phyloP scores from a whole-genome alignment of 2,797 vertebrate genomes.

The Hydrolagus colliei region DNA sequence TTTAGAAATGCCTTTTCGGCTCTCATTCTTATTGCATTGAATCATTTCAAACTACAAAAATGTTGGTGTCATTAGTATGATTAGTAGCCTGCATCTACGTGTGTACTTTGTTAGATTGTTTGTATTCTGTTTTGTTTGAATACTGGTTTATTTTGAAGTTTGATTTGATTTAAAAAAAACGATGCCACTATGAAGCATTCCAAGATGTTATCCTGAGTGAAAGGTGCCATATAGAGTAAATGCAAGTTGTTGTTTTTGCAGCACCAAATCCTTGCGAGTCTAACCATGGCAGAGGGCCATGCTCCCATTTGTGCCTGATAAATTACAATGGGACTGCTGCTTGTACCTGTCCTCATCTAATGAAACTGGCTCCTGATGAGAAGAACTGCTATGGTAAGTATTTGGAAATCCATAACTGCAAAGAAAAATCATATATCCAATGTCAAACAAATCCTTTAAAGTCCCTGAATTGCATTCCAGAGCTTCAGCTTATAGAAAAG shows the following conservation, averaged over 20 bases:
- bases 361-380: conserved; percentile 82
- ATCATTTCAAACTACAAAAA: background rate
- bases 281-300: conserved; percentile 80
- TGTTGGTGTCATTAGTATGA: background rate
- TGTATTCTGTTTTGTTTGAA: background rate
- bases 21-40: background rate
- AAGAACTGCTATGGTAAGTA: conserved; percentile 84
- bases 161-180: background rate
- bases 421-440: background rate
- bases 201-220: too few species aligned
- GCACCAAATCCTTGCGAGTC: conserved; percentile 82
- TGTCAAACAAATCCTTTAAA: background rate
- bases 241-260: conserved; percentile 42
- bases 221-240: too few species aligned
- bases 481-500: too few species aligned
- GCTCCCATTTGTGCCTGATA: conserved; percentile 96
- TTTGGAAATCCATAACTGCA: conserved; percentile 26
- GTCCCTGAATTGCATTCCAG: background rate
- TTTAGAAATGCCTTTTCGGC: background rate
- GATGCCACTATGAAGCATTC: too few species aligned
- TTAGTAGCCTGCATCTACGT: background rate
- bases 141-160: background rate
- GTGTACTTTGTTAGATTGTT: background rate
- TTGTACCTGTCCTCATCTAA: conserved; percentile 90
- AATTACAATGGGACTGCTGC: conserved; percentile 81